phyloP scores from a whole-genome alignment of 2,797 vertebrate species.

The Muraenolepis orangiensis region DNA sequence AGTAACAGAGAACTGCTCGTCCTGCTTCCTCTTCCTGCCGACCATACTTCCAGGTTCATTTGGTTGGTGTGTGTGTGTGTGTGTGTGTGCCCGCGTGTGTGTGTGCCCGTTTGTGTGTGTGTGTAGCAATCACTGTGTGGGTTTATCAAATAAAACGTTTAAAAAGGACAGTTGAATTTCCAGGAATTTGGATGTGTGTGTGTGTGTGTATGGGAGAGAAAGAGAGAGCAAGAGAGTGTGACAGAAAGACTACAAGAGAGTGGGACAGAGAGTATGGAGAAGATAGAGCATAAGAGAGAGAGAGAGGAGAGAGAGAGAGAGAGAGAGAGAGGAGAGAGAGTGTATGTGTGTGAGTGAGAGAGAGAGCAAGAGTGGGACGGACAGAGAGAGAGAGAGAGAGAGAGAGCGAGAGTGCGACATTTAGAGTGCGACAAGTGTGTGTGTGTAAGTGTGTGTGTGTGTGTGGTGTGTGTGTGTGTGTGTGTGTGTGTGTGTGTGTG shows the following conservation, averaged over 20 bases:
- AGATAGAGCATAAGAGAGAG: background rate
- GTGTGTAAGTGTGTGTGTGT: slow-evolving; percentile 14
- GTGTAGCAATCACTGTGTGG: slow-evolving; percentile 25
- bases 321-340: slow-evolving; percentile 4
- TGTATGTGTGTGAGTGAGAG: background rate
- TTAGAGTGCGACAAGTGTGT: slow-evolving; percentile 10
- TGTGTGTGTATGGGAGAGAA: no score
- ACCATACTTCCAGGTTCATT: slow-evolving; percentile 44
- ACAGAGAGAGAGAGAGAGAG: background rate
- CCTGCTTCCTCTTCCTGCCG: slow-evolving; percentile 44
- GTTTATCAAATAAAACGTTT: no score
- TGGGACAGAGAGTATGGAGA: slow-evolving; percentile 6
- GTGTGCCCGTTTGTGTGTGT: slow-evolving; percentile 35
- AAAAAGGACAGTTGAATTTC: no score
- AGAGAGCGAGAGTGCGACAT: background rate
- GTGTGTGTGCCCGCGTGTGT: slow-evolving; percentile 25
- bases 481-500: slow-evolving; percentile 12
- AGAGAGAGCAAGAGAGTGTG: background rate
- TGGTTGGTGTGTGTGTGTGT: slow-evolving; percentile 26
- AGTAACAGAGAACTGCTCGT: slow-evolving; percentile 63
- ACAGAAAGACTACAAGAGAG: slow-evolving; percentile 9
- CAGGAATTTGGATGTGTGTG: no score
- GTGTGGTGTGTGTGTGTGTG: background rate
- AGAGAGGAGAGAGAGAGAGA: slow-evolving; percentile 42
- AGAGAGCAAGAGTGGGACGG: background rate